A percentile compares a stretch with the other conserved stretches of the same genome.
Evolutionary conservation across 2,113 vertebrate genomes (phyloP).

Genomic region (Mobula hypostoma): DNA sequence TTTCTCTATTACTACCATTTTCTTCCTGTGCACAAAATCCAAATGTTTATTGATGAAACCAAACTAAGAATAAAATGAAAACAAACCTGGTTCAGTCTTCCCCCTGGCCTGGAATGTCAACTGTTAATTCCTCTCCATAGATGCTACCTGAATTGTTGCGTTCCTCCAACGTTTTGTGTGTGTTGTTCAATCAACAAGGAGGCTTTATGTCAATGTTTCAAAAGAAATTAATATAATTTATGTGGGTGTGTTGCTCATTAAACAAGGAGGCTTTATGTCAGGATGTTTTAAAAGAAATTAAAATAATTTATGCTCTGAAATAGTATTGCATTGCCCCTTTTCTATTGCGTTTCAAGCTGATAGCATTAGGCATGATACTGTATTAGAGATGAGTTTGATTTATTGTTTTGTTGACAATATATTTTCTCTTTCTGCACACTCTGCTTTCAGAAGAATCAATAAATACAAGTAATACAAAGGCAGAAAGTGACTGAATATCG

Average conservation of each 20-base stretch:
- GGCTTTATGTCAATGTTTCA: no score
- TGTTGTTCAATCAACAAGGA: no score
- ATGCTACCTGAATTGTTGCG: no score
- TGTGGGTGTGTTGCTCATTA: neutral
- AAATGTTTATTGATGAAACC: neutral
- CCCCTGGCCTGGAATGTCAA: neutral
- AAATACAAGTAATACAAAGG: neutral
- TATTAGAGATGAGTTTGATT: neutral
- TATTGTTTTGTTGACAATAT: neutral
- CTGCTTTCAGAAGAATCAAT: neutral
- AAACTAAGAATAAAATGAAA: neutral
- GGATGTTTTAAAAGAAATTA: neutral
- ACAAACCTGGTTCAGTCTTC: neutral
- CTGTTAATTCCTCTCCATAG: no score
- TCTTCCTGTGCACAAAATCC: no score
- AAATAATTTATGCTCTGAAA: neutral
- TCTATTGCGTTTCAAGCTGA: neutral
- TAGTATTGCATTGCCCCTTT: neutral
- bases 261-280: neutral
- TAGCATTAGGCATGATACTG: no score
- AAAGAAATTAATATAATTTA: no score
- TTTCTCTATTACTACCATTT: no score
- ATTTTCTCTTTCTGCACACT: neutral
- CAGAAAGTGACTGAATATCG: neutral
- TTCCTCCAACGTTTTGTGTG: no score